These are phyloP conservation scores for Cephus nigrinus DNA, from an alignment of 2,888 invertebrate species.

Conservation along the genomic window DNA sequence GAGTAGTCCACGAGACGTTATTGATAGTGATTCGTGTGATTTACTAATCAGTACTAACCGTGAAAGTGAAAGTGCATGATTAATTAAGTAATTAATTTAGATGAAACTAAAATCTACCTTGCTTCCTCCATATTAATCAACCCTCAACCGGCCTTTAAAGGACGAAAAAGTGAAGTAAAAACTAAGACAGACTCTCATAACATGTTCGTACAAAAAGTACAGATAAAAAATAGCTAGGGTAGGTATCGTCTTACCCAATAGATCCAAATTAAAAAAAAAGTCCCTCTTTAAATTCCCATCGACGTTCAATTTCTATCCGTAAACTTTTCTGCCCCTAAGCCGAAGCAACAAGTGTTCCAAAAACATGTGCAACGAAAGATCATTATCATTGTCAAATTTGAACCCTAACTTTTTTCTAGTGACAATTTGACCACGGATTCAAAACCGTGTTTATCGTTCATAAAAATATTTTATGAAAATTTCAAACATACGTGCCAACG, in stretches of 20 bases:
- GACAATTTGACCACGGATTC: background rate
- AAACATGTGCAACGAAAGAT: background rate
- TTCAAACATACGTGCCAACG: background rate
- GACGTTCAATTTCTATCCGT: background rate
- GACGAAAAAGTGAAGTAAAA: background rate
- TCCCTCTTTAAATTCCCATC: background rate
- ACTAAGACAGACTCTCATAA: background rate
- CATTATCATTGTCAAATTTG: background rate
- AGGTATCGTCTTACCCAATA: background rate
- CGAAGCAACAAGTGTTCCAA: background rate
- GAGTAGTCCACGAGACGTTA: background rate
- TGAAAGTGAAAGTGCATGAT: slow-evolving; percentile 23
- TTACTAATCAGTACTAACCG: background rate
- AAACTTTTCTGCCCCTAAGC: background rate
- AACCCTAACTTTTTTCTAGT: background rate
- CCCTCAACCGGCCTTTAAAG: background rate
- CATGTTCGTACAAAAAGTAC: background rate
- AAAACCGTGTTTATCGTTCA: background rate
- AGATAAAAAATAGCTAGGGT: background rate
- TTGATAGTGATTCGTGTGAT: background rate
- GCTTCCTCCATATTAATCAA: slow-evolving; percentile 19
- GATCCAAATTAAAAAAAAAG: background rate
- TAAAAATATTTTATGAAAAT: background rate
- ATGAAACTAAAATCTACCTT: slow-evolving; percentile 20
- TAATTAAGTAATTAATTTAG: slow-evolving; percentile 23